Evolutionary conservation across 2,113 vertebrate species (phyloP).

Genomic region (Stomatorhinus ivindoensis): DNA sequence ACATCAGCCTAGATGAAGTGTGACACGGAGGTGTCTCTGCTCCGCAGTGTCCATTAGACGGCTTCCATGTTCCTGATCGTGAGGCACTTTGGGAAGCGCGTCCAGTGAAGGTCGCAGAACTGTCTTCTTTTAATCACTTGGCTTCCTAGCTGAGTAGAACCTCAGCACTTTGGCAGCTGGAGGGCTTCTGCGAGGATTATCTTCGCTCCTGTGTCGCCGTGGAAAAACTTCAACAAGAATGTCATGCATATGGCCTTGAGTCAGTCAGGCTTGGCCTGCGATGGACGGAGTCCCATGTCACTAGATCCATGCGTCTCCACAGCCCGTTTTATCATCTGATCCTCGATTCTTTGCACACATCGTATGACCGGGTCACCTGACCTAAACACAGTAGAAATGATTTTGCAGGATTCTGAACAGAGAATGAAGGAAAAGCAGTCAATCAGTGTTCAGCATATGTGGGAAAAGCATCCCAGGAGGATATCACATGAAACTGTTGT

Average conservation of each 20-base stretch:
- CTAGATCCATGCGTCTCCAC: slow-evolving; percentile 15
- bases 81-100: slow-evolving; percentile 73
- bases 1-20: slow-evolving; percentile 95
- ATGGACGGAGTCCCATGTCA: slow-evolving; percentile 8
- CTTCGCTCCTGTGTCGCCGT: slow-evolving; percentile 34
- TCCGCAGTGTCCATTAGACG: slow-evolving; percentile 82
- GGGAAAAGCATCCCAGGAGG: neutral
- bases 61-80: slow-evolving; percentile 85
- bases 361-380: neutral
- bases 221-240: slow-evolving; percentile 49
- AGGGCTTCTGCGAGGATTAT: slow-evolving; percentile 49
- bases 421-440: neutral
- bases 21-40: slow-evolving; percentile 91
- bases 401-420: neutral
- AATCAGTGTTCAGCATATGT: neutral
- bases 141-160: neutral
- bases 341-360: neutral
- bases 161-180: slow-evolving; percentile 33
- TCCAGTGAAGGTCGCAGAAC: slow-evolving; percentile 81
- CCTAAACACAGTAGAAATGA: neutral
- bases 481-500: neutral
- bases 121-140: slow-evolving; percentile 44
- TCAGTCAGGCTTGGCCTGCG: slow-evolving; percentile 48
- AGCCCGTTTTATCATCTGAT: slow-evolving; percentile 19
- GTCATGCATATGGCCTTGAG: slow-evolving; percentile 41